Base-by-base conservation (phyloP, 2,888 invertebrate genomes). In the Lycaena phlaeas region DNA sequence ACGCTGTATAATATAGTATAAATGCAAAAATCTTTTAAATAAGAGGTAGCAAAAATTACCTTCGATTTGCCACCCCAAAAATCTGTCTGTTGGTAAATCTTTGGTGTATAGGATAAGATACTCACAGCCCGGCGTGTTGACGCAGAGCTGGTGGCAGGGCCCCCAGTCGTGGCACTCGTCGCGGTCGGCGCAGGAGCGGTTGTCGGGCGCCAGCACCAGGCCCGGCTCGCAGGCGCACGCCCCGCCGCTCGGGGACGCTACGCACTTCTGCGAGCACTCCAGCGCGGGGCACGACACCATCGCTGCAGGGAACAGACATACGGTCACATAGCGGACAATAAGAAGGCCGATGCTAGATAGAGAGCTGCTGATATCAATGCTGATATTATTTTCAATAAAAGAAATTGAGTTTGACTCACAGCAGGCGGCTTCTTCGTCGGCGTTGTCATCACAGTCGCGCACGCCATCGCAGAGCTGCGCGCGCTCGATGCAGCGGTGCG, bases 141-240 rank as follows among this genome's bases (percentile, higher is more conserved):
- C 88, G 70, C 99, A 99, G 18, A 92, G 86, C 73, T 99, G 99
- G 65, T 98, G 97, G 72, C 98, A 99, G 72, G 89, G 94, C 27
- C 95, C 95, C 95, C 95, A 96, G 74, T 95, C 94, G 31, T 86
- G 71, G 72, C 96, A 96, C 74, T 98, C 98, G 78, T 98, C 91
- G 53, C 94, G 88, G 84, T 99, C 98, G 26, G 90, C 87, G 69
- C 98, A 98, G 2, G 93, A 93, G 53, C 91, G 87, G 63, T 95
- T 94, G 66, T 95, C 93, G 3, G 91, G 75, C 1, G 93, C 89
- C n/a, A 98, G 87, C 55, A 90, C 87, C 59, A 93, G 91, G 0
- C 98, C 98, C 14, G 90, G 87, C 0, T 91, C 91, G 77, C 98
- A 99, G 45, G 90, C 92, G 75, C 98, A 99, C 37, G 90, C 88